Evolutionary conservation across 2,888 invertebrate species (phyloP), one percentile per base, ranked within the genome.

Genomic region (Teinopalpus imperialis): DNA sequence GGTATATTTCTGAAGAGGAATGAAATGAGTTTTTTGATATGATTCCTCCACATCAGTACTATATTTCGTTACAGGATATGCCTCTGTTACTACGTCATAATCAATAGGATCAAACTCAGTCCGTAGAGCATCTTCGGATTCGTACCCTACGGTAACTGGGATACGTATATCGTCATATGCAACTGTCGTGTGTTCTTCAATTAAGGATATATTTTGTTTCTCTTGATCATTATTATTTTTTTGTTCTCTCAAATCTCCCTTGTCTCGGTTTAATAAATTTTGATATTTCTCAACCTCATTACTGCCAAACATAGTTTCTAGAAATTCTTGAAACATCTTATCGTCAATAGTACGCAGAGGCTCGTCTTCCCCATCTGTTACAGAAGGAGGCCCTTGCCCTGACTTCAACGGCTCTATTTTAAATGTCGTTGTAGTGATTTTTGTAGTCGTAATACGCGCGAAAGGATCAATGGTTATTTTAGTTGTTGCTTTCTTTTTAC

Each of bases 301-400:
- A 16, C 63, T 66, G n/a, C 51, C 54, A 41, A 78, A 76, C 63
- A 78, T 66, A 0, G 73, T 69, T 18, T 45, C 34, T 6, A 78
- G 41, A 44, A 77, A 75, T 18, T 74, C 67, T 46, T 66, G 62
- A 41, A 79, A 72, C 2, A 70, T 30, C 3, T 59, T 31, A 1
- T 62, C 57, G 7, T 66, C 48, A 1, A 65, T 21, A 1, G 54
- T 53, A 43, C 69, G 61, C 1, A 74, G 36, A 4, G 48, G 31
- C 5, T 57, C 20, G 10, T 27, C 32, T 5, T 34, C 14, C 2
- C 34, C 39, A 20, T 12, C 18, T 5, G 14, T 12, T n/a, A 35
- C 14, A 1, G 26, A 35, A 13, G 27, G 26, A 2, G 32, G 12
- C 13, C 42, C 53, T 8, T 43, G 37, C 1, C 49, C 54, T 1